phyloP scores from a whole-genome alignment of 2,113 vertebrate genomes.

The Planiliza haematocheilus region DNA sequence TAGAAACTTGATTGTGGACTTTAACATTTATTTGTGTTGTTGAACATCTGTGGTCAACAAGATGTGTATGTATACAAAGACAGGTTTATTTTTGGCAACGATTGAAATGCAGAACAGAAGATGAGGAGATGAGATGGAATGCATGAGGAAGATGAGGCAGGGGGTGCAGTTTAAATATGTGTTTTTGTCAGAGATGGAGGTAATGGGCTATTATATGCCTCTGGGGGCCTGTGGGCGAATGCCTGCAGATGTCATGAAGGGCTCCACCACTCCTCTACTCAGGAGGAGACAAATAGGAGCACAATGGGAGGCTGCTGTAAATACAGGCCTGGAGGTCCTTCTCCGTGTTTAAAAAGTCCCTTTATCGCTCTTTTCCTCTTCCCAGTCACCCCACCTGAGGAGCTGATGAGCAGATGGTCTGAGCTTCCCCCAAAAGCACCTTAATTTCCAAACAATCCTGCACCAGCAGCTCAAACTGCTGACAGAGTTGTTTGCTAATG shows the following conservation, averaged over 20 bases:
- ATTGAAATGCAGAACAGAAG: slow-evolving; percentile 68
- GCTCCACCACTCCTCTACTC: slow-evolving; percentile 55
- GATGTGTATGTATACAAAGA: neutral
- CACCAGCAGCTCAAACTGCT: slow-evolving; percentile 49
- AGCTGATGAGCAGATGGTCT: slow-evolving; percentile 54
- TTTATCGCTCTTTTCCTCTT: slow-evolving; percentile 27
- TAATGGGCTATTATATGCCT: slow-evolving; percentile 82
- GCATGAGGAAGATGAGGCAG: slow-evolving; percentile 68
- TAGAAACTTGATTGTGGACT: neutral
- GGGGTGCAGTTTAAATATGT: slow-evolving; percentile 83
- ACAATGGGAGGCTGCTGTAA: slow-evolving; percentile 73
- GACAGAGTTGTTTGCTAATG: slow-evolving; percentile 55
- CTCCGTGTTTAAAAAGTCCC: slow-evolving; percentile 70
- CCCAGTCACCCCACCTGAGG: slow-evolving; percentile 27
- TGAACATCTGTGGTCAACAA: slow-evolving; percentile 17
- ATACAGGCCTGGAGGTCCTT: slow-evolving; percentile 66
- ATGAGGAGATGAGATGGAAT: slow-evolving; percentile 60
- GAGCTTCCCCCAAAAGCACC: slow-evolving; percentile 31
- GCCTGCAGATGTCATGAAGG: slow-evolving; percentile 75
- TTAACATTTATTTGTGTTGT: slow-evolving; percentile 6
- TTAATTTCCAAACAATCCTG: slow-evolving; percentile 33
- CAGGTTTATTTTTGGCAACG: slow-evolving; percentile 27
- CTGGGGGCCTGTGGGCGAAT: slow-evolving; percentile 66
- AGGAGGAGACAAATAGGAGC: slow-evolving; percentile 78
- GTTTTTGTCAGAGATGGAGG: slow-evolving; percentile 79